These are phyloP conservation scores for Anthonomus grandis DNA, from an alignment of 1,140 invertebrate genomes.

Conservation along the genomic window DNA sequence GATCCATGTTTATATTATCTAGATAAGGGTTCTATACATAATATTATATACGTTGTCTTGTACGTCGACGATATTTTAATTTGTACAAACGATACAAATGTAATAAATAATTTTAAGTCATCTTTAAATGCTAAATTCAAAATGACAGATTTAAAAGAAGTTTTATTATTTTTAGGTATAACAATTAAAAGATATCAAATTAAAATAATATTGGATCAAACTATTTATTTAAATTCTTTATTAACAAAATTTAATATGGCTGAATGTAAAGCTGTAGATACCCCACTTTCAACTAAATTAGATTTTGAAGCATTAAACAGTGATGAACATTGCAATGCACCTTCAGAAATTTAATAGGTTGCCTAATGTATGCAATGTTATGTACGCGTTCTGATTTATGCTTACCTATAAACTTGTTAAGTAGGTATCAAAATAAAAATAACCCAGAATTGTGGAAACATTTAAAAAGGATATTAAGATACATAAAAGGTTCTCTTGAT, in stretches of 20 bases:
- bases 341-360: slow-evolving; percentile 40
- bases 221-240: neutral
- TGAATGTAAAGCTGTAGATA: neutral
- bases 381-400: slow-evolving; percentile 42
- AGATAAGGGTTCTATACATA: neutral
- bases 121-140: slow-evolving; percentile 1
- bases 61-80: too few species aligned
- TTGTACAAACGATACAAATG: too few species aligned
- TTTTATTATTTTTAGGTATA: slow-evolving; percentile 30
- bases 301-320: slow-evolving; percentile 31
- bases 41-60: slow-evolving; percentile 28
- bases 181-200: slow-evolving; percentile 25
- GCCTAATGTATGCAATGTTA: slow-evolving; percentile 42
- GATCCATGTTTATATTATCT: slow-evolving; percentile 8
- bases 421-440: slow-evolving; percentile 31
- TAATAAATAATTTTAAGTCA: slow-evolving; percentile 26
- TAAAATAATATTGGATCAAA: slow-evolving; percentile 15
- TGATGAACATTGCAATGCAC: slow-evolving; percentile 30
- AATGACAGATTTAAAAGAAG: slow-evolving; percentile 16
- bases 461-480: slow-evolving; percentile 4
- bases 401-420: slow-evolving; percentile 37
- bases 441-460: neutral
- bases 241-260: neutral
- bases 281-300: slow-evolving; percentile 1
- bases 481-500: slow-evolving; percentile 2